Base-by-base conservation (phyloP, 2,113 vertebrate species). In the Prietella phreatophila region DNA sequence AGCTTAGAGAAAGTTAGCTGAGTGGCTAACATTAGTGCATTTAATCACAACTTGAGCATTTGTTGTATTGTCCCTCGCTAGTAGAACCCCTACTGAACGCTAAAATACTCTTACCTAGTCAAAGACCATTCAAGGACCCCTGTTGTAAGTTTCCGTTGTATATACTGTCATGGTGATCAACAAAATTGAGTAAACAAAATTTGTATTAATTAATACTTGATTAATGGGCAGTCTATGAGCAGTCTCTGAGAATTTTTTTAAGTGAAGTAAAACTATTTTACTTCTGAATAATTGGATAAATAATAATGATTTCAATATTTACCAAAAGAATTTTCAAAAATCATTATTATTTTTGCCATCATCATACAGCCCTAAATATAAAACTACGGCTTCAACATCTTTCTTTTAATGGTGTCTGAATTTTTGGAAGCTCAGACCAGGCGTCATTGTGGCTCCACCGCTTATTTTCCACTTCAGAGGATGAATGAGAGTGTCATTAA, bases 401-500 rank as follows among this genome's bases (percentile, higher is more conserved):
- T 33, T 4, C 53, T 33, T 33, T 19, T 81, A 19, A 56, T 5
- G 17, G 7, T 19, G 56, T 56, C n/a, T 80, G 53, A 56, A 20
- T 56, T 33, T 33, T 33, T 58, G 53, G 30, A 82, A 22, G 30
- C 55, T 58, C 55, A 15, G 30, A 25, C 50, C 14, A 80, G 76
- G 30, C 10, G 1, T 60, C 30, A 60, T 39, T 82, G 60, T 36
- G 89, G 89, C 82, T 87, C 83, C 8, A 3, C 27, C 4, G 0
- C 22, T 84, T 71, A 69, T 69, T 84, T 84, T 84, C 84, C 55
- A 60, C 84, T 58, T 85, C 20, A 39, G 17, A 61, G 58, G 36
- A 85, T 42, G 25, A 85, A 85, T 19, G 22, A 85, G 20, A 47
- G 20, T 53, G 13, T 85, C 13, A 55, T 89, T 84, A 39, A 93